Evolutionary conservation across 1,140 invertebrate genomes (phyloP).

Genomic region (Sinella curviseta): DNA sequence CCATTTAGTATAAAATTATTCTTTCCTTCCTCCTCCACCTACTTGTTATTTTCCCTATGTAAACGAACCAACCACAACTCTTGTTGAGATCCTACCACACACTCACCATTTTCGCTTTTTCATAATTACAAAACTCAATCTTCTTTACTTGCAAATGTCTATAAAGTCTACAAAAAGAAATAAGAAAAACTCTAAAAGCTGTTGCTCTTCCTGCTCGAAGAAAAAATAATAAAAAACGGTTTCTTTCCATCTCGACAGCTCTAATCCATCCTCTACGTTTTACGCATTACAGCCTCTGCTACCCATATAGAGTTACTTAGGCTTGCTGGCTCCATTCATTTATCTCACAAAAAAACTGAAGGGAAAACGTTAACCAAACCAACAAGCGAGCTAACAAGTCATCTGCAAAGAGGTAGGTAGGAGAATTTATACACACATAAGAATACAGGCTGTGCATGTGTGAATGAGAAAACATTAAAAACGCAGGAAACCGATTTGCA

Average conservation of each 20-base stretch:
- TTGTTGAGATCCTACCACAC: neutral
- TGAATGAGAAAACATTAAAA: conserved; percentile 14
- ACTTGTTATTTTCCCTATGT: neutral
- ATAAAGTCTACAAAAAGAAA: no score
- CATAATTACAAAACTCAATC: conserved; percentile 25
- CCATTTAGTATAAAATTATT: conserved; percentile 1
- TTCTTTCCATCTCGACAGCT: conserved; percentile 13
- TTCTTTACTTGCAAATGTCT: conserved; percentile 19
- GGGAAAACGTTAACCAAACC: neutral
- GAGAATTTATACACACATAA: no score
- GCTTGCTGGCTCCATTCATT: neutral
- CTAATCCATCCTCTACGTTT: neutral
- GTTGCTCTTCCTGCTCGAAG: neutral
- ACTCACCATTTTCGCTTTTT: conserved; percentile 20
- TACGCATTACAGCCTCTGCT: neutral
- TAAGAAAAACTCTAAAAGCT: neutral
- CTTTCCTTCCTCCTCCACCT: neutral
- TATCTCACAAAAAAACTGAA: neutral
- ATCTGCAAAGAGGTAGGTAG: neutral
- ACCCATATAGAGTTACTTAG: no score
- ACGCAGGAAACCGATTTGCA: conserved; percentile 29
- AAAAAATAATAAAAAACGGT: neutral
- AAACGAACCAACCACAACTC: neutral
- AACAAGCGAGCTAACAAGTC: conserved; percentile 10
- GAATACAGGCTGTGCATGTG: neutral